These are phyloP conservation scores for Macrosoma leucophasiata DNA, from an alignment of 2,888 invertebrate species.

Conservation along the genomic window DNA sequence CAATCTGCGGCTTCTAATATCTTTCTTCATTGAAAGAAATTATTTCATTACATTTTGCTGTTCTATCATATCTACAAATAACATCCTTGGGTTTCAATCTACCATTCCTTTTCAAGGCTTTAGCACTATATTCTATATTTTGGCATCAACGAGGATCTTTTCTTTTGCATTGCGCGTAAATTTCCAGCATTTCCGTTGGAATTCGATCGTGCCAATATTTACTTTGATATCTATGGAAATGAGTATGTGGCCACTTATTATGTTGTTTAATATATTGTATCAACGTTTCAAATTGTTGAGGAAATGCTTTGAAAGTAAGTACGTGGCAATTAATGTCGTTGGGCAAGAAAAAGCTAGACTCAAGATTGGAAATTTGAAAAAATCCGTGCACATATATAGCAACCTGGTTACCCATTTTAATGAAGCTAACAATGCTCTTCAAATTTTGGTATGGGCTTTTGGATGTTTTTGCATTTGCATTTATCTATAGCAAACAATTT, in stretches of 20 bases:
- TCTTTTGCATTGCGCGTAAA: too few relatives aligned
- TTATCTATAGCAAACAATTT: neutral
- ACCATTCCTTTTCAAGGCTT: too few relatives aligned
- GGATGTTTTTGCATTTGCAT: too few relatives aligned
- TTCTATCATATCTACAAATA: too few relatives aligned
- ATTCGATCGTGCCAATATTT: too few relatives aligned
- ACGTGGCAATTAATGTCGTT: neutral
- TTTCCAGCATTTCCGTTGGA: too few relatives aligned
- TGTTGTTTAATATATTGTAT: neutral
- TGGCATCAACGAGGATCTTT: too few relatives aligned
- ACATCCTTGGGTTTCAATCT: too few relatives aligned
- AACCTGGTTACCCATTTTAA: neutral
- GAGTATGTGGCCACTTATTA: neutral
- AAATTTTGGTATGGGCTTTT: neutral
- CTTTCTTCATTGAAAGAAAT: neutral
- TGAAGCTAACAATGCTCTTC: neutral
- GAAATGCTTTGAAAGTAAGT: neutral
- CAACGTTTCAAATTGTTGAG: neutral
- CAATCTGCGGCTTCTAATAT: neutral
- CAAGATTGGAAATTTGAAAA: neutral
- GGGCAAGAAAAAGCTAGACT: neutral
- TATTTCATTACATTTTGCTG: too few relatives aligned
- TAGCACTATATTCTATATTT: too few relatives aligned
- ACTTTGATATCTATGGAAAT: neutral
- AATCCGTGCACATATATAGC: neutral